These are phyloP conservation scores for Mystacornis crossleyi DNA, from an alignment of 2,113 vertebrate genomes.

Conservation along the genomic window DNA sequence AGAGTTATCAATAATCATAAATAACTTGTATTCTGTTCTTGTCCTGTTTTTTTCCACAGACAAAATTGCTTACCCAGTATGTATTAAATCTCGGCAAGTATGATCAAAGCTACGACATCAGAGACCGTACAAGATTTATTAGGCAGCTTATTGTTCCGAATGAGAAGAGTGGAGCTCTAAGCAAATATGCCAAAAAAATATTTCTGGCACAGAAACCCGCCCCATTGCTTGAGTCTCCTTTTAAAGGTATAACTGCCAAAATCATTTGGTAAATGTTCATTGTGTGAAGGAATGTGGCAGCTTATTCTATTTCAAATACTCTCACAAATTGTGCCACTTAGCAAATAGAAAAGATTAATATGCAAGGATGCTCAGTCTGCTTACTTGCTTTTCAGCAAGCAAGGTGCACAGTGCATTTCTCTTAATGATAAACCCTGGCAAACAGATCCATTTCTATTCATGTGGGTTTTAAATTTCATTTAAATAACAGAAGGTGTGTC, in stretches of 20 bases:
- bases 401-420: not conserved
- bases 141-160: conserved; percentile 97
- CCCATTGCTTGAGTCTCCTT: conserved; percentile 91
- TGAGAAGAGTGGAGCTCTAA: conserved; percentile 93
- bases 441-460: conserved; percentile 18
- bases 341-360: conserved; percentile 44
- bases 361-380: not conserved
- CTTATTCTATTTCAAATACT: conserved; percentile 19
- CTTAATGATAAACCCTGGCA: conserved; percentile 18
- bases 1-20: conserved; percentile 98
- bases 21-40: conserved; percentile 84
- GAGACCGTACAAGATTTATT: conserved; percentile 98
- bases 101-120: conserved; percentile 98
- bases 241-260: conserved; percentile 88
- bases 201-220: conserved; percentile 95
- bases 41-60: conserved; percentile 82
- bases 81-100: conserved; percentile 98
- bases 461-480: conserved; percentile 4
- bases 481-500: conserved; percentile 10
- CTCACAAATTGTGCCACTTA: conserved; percentile 45
- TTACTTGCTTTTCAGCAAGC: conserved; percentile 3
- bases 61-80: conserved; percentile 98
- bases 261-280: conserved; percentile 33
- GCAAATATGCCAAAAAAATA: conserved; percentile 96
- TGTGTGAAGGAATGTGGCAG: conserved; percentile 39